phyloP scores from a whole-genome alignment of 2,888 invertebrate species.

The Microctonus brassicae region DNA sequence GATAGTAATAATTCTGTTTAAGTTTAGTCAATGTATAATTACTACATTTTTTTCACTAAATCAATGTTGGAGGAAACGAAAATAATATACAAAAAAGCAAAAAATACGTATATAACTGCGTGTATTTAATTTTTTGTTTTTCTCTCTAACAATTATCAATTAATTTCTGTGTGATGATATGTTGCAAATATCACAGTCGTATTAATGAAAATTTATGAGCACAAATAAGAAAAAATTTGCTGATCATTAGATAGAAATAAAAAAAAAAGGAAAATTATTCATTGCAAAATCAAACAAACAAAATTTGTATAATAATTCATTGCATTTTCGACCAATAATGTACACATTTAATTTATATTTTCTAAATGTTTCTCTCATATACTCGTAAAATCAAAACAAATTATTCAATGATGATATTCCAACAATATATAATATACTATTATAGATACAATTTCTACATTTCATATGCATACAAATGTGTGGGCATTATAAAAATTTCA shows the following conservation, averaged over 20 bases:
- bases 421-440: not conserved
- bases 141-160: not conserved
- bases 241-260: not conserved
- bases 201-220: not conserved
- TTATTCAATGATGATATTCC: no score
- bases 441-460: not conserved
- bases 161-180: not conserved
- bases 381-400: not conserved
- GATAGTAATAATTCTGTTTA: conserved; percentile 51
- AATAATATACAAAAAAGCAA: not conserved
- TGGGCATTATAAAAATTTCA: not conserved
- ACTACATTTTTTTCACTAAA: conserved; percentile 48
- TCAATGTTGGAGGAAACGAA: not conserved
- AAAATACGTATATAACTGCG: not conserved
- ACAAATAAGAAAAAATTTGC: not conserved
- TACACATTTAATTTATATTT: not conserved
- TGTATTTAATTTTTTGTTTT: not conserved
- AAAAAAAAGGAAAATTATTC: not conserved
- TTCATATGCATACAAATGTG: not conserved
- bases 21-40: conserved; percentile 55
- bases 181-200: not conserved
- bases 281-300: not conserved
- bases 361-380: not conserved
- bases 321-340: not conserved
- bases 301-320: not conserved